Conservation (phyloP, 2,797 vertebrate genomes). For the Sebastes vulpes region DNA sequence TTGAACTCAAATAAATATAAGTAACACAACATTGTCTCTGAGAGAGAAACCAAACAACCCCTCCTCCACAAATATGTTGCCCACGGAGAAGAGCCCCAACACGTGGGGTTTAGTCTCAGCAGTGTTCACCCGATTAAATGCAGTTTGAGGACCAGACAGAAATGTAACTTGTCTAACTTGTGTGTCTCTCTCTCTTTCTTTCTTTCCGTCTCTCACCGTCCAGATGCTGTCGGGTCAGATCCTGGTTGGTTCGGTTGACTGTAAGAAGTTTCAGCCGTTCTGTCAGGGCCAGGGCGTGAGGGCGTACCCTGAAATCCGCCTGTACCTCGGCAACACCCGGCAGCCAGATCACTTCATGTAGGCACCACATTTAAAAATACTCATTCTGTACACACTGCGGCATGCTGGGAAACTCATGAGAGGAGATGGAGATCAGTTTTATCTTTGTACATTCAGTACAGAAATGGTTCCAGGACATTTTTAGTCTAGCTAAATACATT, state of each 20-base stretch:
- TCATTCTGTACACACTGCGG: background rate
- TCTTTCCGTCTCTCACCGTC: background rate
- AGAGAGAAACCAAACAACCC: too few species aligned
- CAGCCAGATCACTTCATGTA: constrained; percentile 69
- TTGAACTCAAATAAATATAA: background rate
- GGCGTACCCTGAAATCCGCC: constrained; percentile 94
- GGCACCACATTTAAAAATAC: background rate
- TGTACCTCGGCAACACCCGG: constrained; percentile 83
- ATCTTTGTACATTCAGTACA: background rate
- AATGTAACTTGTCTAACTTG: background rate
- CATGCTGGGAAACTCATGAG: background rate
- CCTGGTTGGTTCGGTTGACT: constrained; percentile 92
- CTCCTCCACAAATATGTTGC: too few species aligned
- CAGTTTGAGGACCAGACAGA: background rate
- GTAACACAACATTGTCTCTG: background rate
- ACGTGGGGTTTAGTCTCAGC: too few species aligned
- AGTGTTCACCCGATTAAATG: too few species aligned
- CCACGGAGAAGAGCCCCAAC: too few species aligned
- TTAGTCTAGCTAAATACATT: background rate
- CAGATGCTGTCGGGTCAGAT: constrained; percentile 88
- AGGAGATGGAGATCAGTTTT: background rate
- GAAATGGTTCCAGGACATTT: background rate
- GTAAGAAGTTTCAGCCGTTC: constrained; percentile 91
- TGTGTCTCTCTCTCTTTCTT: background rate
- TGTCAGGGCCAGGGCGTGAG: constrained; percentile 91